phyloP scores from a whole-genome alignment of 1,140 invertebrate genomes.

The Zelostemma sp. region DNA sequence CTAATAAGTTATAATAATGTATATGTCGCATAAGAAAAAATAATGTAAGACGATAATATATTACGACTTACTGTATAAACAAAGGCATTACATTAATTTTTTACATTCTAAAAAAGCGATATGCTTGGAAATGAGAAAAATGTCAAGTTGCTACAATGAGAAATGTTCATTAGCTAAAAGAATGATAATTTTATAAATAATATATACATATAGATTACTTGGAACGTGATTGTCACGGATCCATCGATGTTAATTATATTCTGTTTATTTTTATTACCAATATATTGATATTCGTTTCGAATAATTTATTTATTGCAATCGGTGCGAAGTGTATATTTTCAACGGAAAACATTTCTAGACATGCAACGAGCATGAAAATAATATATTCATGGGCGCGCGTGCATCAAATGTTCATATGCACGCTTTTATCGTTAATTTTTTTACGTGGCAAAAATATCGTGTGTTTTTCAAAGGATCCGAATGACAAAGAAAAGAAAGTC shows the following conservation, averaged over 20 bases:
- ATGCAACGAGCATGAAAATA: conserved; percentile 55
- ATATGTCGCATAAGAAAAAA: conserved; percentile 57
- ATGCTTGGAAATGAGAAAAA: conserved; percentile 23
- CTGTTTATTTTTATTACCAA: conserved; percentile 37
- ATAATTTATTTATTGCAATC: conserved; percentile 66
- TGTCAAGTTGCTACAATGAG: conserved; percentile 1
- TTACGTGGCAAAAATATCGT: conserved; percentile 29
- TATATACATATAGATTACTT: conserved; percentile 34
- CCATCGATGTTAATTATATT: conserved; percentile 29
- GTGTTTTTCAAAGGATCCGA: conserved; percentile 35
- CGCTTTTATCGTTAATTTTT: conserved; percentile 29
- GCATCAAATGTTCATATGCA: conserved; percentile 11
- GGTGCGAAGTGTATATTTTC: conserved; percentile 55
- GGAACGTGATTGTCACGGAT: conserved; percentile 35
- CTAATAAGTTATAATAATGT: conserved; percentile 57
- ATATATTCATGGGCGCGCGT: conserved; percentile 46
- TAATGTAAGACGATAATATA: conserved; percentile 58
- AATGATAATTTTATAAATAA: conserved; percentile 47
- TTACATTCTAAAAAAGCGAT: conserved; percentile 50
- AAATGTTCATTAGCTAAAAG: conserved; percentile 10
- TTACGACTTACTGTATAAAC: conserved; percentile 65
- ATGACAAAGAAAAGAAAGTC: conserved; percentile 14
- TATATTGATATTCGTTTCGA: conserved; percentile 51
- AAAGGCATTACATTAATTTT: conserved; percentile 64
- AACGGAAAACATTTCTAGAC: conserved; percentile 50